Base-by-base conservation (phyloP, 2,113 vertebrate species). In the Pterocles burchelli region DNA sequence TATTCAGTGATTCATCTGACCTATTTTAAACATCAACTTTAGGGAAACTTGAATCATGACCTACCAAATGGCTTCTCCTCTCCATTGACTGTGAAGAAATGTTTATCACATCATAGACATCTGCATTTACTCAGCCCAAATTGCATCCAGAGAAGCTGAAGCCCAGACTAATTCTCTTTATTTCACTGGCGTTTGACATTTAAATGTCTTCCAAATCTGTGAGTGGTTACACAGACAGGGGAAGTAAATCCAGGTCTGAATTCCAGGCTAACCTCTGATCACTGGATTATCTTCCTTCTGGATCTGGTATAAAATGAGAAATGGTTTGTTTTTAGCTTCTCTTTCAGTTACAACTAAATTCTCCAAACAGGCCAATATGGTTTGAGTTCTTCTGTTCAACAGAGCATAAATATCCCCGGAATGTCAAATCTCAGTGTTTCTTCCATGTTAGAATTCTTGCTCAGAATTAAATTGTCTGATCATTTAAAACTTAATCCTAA, bases 1-100 rank as follows among this genome's bases (percentile, higher is more conserved):
- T 74, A 83, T 75, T 92, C 51, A 89, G 52, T 96, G 95, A 97
- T 88, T 96, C 94, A 81, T 93, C 93, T 84, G 61, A 93, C 33
- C 86, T 95, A 90, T 93, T 95, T 96, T 93, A 92, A 95, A 95
- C 76, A 80, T 12, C 68, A 87, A 7, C 57, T 90, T 81, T 1
- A 90, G 16, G 24, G 73, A 92, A 90, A 92, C 38, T 89, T 78
- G 79, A 84, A 67, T 67, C 1, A 0, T 90, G 68, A 92, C 68
- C 51, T 81, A 41, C 29, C 59, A 84, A 88, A 84, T 29, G 2
- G 33, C 73, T 95, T 87, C 85, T 89, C 43, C 28, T 86, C 80
- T 84, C 84, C 75, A 87, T 41, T 95, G 91, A 93, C 83, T 84
- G 57, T 51, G 68, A 76, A 82, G 55, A 80, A 86, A 48, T 90